Conservation (phyloP, 2,888 invertebrate genomes). For the Polyploca ridens region DNA sequence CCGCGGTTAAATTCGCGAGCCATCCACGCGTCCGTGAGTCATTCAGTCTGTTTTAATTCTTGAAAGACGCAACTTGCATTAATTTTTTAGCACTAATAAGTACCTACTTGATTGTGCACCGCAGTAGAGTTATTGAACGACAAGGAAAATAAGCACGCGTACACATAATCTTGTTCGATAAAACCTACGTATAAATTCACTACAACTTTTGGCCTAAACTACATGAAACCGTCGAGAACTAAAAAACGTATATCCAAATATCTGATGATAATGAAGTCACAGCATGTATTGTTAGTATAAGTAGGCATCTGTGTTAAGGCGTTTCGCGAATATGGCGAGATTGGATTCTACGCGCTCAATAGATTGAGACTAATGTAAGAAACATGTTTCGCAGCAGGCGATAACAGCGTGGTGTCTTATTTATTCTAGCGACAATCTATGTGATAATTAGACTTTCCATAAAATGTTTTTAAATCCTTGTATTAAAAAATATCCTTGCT, state of each 20-base stretch:
- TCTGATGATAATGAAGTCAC: background rate
- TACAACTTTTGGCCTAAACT: background rate
- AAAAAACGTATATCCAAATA: no score
- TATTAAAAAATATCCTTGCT: background rate
- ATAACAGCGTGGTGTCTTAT: constrained; percentile 5
- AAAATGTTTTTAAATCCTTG: background rate
- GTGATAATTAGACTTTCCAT: background rate
- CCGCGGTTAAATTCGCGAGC: no score
- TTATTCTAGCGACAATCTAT: background rate
- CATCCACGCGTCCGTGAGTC: no score
- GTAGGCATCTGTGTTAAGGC: background rate
- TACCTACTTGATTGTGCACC: no score
- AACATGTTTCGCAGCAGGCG: constrained; percentile 2
- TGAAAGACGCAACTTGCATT: no score
- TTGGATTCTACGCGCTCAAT: background rate
- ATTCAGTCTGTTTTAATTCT: no score
- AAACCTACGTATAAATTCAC: no score
- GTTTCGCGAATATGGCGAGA: background rate
- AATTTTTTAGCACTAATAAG: no score
- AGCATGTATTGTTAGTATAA: background rate
- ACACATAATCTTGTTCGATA: no score
- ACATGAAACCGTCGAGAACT: background rate
- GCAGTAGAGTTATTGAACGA: no score
- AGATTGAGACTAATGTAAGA: background rate
- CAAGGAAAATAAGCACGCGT: no score